Base-by-base conservation (phyloP, 2,888 invertebrate genomes). In the Labia minor region DNA sequence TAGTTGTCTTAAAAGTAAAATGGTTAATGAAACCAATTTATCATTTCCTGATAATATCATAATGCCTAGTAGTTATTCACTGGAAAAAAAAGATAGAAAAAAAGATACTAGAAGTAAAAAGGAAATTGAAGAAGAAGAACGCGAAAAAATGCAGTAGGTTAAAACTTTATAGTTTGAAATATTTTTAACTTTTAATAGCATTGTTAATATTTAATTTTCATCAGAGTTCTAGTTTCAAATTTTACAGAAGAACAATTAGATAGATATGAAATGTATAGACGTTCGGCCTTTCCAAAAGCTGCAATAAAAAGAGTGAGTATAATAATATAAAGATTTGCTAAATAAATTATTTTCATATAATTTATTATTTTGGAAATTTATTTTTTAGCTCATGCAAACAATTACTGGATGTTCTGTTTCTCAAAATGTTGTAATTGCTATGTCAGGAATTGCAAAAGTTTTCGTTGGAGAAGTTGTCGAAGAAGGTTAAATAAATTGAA, bases 391-490 rank as follows among this genome's bases (percentile, higher is more conserved):
- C 69, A 98, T 99, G 93, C 96, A 98, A 80, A 95, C 96, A 0
- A 95, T 97, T 68, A 95, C 98, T 0, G 97, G 97, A 0, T 90
- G 93, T 75, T 91, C 96, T 0, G 94, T 98, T 0, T 95, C 96
- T 0, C 98, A 98, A 76, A 98, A 98, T 82, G 98, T 98, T 64
- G 97, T 99, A 0, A 99, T 99, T 74, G 98, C 99, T 0, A 97
- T 99, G 93, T 94, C 99, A 16, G 99, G 99, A 71, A 96, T 98
- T 73, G 94, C 98, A 1, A 99, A 99, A 81, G 97, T 99, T 0
- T 99, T 97, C 81, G 95, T 97, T 11, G 99, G 98, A 19, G 99
- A 99, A 82, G 88, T 99, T 68, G 95, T 99, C 2, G 99, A 99
- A 82, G 95, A 96, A 87, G 95, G 95, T 92, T 80, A 72, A 65